These are phyloP conservation scores for Platyscapa corneri DNA, from an alignment of 1,140 invertebrate genomes.

Conservation along the genomic window DNA sequence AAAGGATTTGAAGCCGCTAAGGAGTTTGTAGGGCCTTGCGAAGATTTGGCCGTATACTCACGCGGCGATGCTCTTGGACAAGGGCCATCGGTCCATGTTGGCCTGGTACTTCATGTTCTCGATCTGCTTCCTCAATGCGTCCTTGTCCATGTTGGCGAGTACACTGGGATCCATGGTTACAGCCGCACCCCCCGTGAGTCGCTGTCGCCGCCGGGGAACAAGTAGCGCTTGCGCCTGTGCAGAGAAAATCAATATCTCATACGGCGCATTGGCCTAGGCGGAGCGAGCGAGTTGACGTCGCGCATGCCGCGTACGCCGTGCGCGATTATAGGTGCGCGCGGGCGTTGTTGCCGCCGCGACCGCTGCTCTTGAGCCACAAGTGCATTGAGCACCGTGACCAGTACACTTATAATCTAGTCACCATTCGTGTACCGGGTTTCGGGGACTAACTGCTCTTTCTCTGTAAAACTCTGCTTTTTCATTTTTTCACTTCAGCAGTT, in stretches of 20 bases:
- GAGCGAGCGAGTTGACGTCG: neutral
- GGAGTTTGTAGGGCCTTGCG: neutral
- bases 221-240: slow-evolving; percentile 44
- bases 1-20: neutral
- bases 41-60: slow-evolving; percentile 78
- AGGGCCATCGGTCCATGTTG: slow-evolving; percentile 95
- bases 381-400: neutral
- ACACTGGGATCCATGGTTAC: slow-evolving; percentile 90
- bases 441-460: neutral
- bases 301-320: neutral
- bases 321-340: slow-evolving; percentile 10
- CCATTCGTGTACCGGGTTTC: neutral
- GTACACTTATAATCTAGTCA: too few relatives aligned
- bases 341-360: neutral
- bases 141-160: slow-evolving; percentile 95
- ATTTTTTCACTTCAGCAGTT: neutral
- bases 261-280: neutral
- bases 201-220: slow-evolving; percentile 32
- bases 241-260: slow-evolving; percentile 44
- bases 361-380: neutral
- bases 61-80: slow-evolving; percentile 95
- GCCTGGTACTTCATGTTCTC: slow-evolving; percentile 97
- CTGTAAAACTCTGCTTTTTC: neutral
- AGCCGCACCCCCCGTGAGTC: slow-evolving; percentile 69
- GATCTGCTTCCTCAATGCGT: slow-evolving; percentile 96